These are phyloP conservation scores for Hydroisotoma schaefferi DNA, from an alignment of 2,888 invertebrate genomes.

Conservation along the genomic window DNA sequence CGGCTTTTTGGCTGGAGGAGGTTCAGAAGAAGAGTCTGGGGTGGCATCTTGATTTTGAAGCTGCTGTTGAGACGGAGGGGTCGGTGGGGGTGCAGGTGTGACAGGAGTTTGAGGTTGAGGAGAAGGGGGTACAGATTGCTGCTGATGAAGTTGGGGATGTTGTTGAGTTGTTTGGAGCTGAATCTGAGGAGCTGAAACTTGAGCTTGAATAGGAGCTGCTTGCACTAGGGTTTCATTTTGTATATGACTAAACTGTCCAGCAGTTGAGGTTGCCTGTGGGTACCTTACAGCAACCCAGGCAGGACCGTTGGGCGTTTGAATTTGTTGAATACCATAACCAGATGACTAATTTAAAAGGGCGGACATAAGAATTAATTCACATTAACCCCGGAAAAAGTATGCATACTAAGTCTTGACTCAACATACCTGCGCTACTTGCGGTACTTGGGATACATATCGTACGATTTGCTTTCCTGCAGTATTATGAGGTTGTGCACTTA, in stretches of 20 bases:
- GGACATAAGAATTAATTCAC: background rate
- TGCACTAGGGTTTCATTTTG: constrained; percentile 21
- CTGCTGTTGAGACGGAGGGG: constrained; percentile 15
- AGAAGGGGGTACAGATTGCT: constrained; percentile 10
- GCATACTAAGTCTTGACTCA: background rate
- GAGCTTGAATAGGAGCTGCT: constrained; percentile 21
- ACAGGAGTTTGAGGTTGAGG: background rate
- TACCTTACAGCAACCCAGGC: constrained; percentile 53
- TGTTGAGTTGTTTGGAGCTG: constrained; percentile 21
- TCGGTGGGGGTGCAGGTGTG: constrained; percentile 5
- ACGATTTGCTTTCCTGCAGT: constrained; percentile 43
- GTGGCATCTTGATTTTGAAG: constrained; percentile 6
- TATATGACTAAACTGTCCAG: constrained; percentile 32
- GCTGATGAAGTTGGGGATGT: constrained; percentile 13
- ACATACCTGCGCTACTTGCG: constrained; percentile 43
- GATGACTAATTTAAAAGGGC: constrained; percentile 13
- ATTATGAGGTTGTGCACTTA: constrained; percentile 31
- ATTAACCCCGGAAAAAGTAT: background rate
- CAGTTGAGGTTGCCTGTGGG: constrained; percentile 36
- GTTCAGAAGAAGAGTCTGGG: constrained; percentile 32
- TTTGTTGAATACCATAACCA: constrained; percentile 53
- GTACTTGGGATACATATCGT: constrained; percentile 46
- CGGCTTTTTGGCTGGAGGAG: constrained; percentile 40
- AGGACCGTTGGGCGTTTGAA: constrained; percentile 56
- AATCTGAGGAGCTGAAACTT: constrained; percentile 14